Percentiles rank a stretch among this genome's conserved stretches.
Conservation (phyloP, 2,113 vertebrate genomes). For the Clarias macrocephalus region DNA sequence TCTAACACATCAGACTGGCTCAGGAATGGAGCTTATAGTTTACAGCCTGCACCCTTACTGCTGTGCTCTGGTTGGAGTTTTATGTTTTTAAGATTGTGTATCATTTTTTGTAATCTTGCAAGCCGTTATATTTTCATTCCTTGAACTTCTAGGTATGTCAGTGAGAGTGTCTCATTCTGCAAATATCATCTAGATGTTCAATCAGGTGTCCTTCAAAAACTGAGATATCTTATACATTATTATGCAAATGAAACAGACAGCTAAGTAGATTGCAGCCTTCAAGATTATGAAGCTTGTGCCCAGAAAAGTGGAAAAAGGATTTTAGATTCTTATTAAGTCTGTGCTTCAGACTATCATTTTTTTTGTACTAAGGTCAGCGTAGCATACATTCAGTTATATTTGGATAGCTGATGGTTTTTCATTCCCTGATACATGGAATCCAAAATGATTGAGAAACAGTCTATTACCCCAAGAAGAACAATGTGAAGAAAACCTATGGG, state of each 20-base stretch:
- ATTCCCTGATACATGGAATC: neutral
- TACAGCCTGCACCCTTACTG: neutral
- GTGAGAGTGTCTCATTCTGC: neutral
- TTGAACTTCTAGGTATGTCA: neutral
- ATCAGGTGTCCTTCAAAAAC: neutral
- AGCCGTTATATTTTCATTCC: too few species aligned
- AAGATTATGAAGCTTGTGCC: neutral
- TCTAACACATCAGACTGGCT: neutral
- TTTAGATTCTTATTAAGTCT: neutral
- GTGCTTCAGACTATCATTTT: neutral
- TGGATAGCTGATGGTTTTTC: neutral
- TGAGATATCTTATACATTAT: neutral
- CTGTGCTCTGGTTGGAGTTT: neutral
- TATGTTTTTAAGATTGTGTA: conserved; percentile 31
- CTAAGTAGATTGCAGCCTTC: neutral
- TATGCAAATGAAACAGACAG: neutral
- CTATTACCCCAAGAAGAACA: neutral
- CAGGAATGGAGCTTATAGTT: neutral
- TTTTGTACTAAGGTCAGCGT: neutral
- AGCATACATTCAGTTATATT: neutral
- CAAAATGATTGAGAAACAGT: neutral
- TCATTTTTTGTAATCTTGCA: conserved; percentile 19
- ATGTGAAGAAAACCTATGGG: neutral
- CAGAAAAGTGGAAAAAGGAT: neutral
- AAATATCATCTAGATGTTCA: neutral